Percentiles rank a stretch among this genome's conserved stretches.
phyloP scores from a whole-genome alignment of 2,113 vertebrate genomes.

The Mormyrus lacerda region DNA sequence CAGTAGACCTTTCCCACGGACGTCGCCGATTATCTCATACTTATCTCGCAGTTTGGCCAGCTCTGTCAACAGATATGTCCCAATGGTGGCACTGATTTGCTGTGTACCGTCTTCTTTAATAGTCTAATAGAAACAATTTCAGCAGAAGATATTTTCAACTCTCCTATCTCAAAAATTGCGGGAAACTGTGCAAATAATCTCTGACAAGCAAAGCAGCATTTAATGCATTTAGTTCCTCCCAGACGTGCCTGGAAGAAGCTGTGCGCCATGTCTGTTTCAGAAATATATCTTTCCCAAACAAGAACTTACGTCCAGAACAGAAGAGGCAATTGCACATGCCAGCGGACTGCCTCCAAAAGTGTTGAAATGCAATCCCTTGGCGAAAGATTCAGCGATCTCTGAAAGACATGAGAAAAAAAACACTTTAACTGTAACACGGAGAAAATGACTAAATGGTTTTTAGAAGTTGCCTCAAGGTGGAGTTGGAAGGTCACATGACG shows the following conservation, averaged over 20 bases:
- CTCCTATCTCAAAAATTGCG: neutral
- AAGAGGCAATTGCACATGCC: constrained; percentile 70
- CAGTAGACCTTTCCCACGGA: constrained; percentile 87
- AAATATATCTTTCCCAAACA: neutral
- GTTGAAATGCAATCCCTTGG: constrained; percentile 67
- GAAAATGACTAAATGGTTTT: neutral
- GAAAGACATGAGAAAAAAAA: constrained; percentile 9
- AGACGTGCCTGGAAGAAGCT: neutral
- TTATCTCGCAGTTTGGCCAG: constrained; percentile 78
- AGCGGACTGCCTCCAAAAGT: constrained; percentile 85
- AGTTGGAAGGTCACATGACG: neutral
- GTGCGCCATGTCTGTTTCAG: neutral
- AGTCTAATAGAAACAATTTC: constrained; percentile 53
- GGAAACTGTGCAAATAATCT: neutral
- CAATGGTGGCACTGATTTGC: constrained; percentile 68
- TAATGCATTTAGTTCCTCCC: neutral
- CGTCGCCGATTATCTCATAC: constrained; percentile 83
- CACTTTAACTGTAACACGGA: neutral
- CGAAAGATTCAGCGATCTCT: constrained; percentile 79
- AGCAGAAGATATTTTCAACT: neutral
- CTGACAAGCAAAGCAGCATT: neutral
- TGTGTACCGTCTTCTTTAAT: constrained; percentile 75
- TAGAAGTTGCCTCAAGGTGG: neutral
- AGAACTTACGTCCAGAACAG: constrained; percentile 77
- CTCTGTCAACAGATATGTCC: constrained; percentile 72